Evolutionary conservation across 2,113 vertebrate species (phyloP), one percentile per base, ranked within the genome.

Genomic region (Leucoraja erinaceus): DNA sequence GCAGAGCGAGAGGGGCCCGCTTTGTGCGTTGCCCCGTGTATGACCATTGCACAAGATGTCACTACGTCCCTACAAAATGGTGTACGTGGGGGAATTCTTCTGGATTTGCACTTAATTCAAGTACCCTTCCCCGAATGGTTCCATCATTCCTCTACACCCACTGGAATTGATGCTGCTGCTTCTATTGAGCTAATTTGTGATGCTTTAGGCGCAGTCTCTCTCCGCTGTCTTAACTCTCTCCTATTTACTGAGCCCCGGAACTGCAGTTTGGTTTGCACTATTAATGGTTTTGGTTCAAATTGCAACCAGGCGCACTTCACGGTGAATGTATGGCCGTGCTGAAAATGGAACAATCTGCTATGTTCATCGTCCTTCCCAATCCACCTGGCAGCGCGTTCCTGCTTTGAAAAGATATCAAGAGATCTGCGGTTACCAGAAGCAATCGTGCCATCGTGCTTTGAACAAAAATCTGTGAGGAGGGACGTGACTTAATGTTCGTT

Each of bases 21-120:
- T 88, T 88, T 7, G 14, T 88, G 59, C 31, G 33, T 88, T 88
- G 61, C 63, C 83, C 56, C 18, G 4, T 88, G 83, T 83, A 59
- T 31, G 59, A 88, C 61, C 61, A 88, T 88, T 66, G 83, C 83
- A 88, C 83, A 88, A 88, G 83, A 88, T 61, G 14, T n/a, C 59
- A 88, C 28, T 88, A 63, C 83, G 31, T 88, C 83, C 16, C 5
- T 31, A 63, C 63, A 59, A 61, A 63, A 63, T 22, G n/a, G 28
- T 2, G 83, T 63, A 28, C n/a, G 83, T 63, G n/a, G 59, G 83
- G 83, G 28, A 66, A 88, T 31, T 88, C 28, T 88, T 61, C 56
- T 63, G 83, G 59, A 31, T 88, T 88, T 88, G 83, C 83, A 88
- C 83, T 88, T 88, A 66, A 66, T 88, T 88, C 59, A 61, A 16